A percentile compares a stretch with the other conserved stretches of the same genome.
Conservation (phyloP, 1,140 invertebrate genomes). For the Lasioglossum baleicum region DNA sequence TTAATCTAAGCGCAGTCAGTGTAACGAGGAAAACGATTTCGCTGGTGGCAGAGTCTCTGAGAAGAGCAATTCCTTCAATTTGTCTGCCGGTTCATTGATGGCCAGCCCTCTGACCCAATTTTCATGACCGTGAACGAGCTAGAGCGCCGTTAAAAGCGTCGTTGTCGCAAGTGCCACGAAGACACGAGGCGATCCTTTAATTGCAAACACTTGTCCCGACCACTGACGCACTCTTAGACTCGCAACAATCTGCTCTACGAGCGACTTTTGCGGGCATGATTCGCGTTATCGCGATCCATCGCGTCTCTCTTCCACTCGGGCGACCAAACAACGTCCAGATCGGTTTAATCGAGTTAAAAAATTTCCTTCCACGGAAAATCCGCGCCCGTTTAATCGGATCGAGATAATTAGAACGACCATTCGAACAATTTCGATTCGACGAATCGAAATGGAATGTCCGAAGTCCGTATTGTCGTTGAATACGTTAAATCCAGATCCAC, state of each 20-base stretch:
- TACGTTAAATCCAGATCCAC: too few species aligned
- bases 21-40: constrained; percentile 38
- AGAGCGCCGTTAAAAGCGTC: constrained; percentile 42
- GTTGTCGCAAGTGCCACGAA: constrained; percentile 24
- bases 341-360: too few species aligned
- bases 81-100: constrained; percentile 37
- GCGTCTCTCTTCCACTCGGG: not conserved
- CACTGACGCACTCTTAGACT: not conserved
- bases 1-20: constrained; percentile 8
- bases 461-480: too few species aligned
- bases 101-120: constrained; percentile 58
- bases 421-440: too few species aligned
- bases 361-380: too few species aligned
- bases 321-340: too few species aligned
- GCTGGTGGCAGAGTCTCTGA: too few species aligned
- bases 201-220: constrained; percentile 38
- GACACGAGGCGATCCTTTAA: constrained; percentile 47
- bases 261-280: too few species aligned
- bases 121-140: constrained; percentile 58
- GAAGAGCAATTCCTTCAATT: constrained; percentile 52
- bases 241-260: not conserved
- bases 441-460: too few species aligned
- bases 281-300: too few species aligned
- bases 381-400: too few species aligned
- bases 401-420: too few species aligned